Evolutionary conservation across 2,888 invertebrate species (phyloP).

Genomic region (Ypsolopha scabrella): DNA sequence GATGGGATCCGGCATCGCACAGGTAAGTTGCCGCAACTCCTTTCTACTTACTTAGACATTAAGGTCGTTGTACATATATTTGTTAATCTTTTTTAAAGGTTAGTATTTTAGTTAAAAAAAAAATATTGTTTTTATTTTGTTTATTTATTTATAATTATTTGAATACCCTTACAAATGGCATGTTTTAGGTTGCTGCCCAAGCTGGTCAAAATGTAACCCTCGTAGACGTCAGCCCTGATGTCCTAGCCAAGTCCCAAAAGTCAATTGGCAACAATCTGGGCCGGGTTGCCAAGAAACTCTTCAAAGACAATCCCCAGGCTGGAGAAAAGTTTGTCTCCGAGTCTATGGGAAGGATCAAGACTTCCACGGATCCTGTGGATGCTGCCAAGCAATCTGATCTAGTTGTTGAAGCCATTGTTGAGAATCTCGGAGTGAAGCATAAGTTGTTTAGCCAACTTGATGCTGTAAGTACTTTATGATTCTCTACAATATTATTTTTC

Average conservation of each 20-base stretch:
- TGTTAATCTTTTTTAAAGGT: too few species aligned
- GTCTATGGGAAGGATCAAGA: constrained; percentile 71
- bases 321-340: constrained; percentile 76
- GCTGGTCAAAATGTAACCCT: constrained; percentile 85
- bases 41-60: too few species aligned
- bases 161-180: too few species aligned
- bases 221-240: constrained; percentile 80
- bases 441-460: constrained; percentile 81
- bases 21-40: constrained; percentile 69
- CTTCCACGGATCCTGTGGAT: constrained; percentile 70
- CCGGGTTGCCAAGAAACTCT: constrained; percentile 83
- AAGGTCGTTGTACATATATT: too few species aligned
- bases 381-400: constrained; percentile 78
- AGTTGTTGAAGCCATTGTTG: constrained; percentile 89
- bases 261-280: constrained; percentile 78
- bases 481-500: not conserved
- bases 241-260: constrained; percentile 78
- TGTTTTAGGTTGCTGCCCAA: constrained; percentile 81
- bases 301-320: constrained; percentile 75
- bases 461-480: constrained; percentile 43
- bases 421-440: constrained; percentile 83
- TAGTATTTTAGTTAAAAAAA: too few species aligned
- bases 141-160: too few species aligned
- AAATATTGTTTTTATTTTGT: too few species aligned
- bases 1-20: constrained; percentile 93